Percentiles rank a stretch among this genome's conserved stretches.
These are phyloP conservation scores for Caenorhabditis doughertyi DNA, from an alignment of 2,888 invertebrate genomes.

Conservation along the genomic window DNA sequence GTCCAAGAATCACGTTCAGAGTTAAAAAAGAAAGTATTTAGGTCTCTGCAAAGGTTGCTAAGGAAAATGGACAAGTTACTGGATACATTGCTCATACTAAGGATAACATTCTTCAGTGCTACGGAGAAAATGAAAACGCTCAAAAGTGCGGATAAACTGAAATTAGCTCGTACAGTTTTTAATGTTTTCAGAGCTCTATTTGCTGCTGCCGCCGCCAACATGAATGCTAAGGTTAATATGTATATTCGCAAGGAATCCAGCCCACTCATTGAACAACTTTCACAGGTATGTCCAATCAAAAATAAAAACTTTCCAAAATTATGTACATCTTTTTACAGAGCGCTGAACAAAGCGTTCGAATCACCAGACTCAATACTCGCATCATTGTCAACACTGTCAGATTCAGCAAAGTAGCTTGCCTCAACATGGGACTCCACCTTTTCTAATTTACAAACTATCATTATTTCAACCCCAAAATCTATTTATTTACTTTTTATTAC, in stretches of 20 bases:
- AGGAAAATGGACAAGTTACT: slow-evolving; percentile 68
- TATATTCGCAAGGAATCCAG: slow-evolving; percentile 58
- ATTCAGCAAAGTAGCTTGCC: slow-evolving; percentile 75
- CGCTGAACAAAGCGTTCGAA: slow-evolving; percentile 47
- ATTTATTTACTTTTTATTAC: neutral
- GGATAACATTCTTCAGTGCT: slow-evolving; percentile 77
- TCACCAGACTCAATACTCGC: slow-evolving; percentile 79
- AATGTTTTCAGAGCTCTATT: slow-evolving; percentile 66
- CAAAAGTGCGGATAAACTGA: slow-evolving; percentile 57
- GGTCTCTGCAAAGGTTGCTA: slow-evolving; percentile 71
- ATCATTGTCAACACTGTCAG: slow-evolving; percentile 76
- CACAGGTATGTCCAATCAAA: slow-evolving; percentile 23
- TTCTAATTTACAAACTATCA: slow-evolving; percentile 66
- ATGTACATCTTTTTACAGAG: slow-evolving; percentile 9
- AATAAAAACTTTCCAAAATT: neutral
- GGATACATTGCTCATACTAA: slow-evolving; percentile 76
- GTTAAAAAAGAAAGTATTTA: slow-evolving; percentile 22
- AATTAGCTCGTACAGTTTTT: neutral
- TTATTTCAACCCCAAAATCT: neutral
- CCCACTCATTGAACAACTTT: slow-evolving; percentile 55
- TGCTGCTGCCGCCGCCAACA: slow-evolving; percentile 62
- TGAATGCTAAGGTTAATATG: slow-evolving; percentile 61
- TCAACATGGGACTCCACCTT: slow-evolving; percentile 79
- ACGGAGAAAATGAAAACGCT: slow-evolving; percentile 75
- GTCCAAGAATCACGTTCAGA: no score